Base-by-base conservation (phyloP, 2,113 vertebrate species). In the Onychostruthus taczanowskii region DNA sequence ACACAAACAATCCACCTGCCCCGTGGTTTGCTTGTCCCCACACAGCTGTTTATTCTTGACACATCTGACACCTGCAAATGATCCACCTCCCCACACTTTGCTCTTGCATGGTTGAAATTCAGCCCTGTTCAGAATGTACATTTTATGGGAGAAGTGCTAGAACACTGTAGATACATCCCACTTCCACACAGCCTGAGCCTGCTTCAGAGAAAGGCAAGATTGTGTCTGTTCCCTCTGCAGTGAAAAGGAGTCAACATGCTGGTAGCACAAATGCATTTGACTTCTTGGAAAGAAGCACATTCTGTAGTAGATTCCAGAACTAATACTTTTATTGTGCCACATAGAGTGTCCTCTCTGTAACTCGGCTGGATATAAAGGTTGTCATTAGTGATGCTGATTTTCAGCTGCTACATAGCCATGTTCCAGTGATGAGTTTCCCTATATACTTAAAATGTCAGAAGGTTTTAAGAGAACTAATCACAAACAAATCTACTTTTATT, bases 151-250 rank as follows among this genome's bases (percentile, higher is more conserved):
- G n/a, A 75, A 84, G 37, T 3, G 8, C 44, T 37, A 26, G 30
- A 27, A 81, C 0, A 0, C 19, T 33, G 23, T 0, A 66, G 55
- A 3, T 10, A 5, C 12, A 53, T 30, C 13, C 10, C 27, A 28
- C 41, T 61, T 26, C n/a, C 31, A n/a, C 44, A 68, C 5, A 64
- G 77, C 43, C 61, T 33, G 14, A 27, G 16, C n/a, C 24, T 19
- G 19, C 23, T 27, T 12, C 30, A 50, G 27, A 9, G 21, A 43
- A 27, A 75, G 17, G 28, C 0, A 3, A 75, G 24, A 20, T 2
- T 8, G 6, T 3, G 4, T n/a, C 63, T 15, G 4, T 0, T 27
- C 9, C 26, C 68, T 23, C 16, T 33, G 16, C 61, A 44, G 6
- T 1, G 9, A 70, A 23, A 52, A n/a, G 26, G 33, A 30, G 12